Evolutionary conservation across 2,888 invertebrate genomes (phyloP).

Genomic region (Phymatocera aterrima): DNA sequence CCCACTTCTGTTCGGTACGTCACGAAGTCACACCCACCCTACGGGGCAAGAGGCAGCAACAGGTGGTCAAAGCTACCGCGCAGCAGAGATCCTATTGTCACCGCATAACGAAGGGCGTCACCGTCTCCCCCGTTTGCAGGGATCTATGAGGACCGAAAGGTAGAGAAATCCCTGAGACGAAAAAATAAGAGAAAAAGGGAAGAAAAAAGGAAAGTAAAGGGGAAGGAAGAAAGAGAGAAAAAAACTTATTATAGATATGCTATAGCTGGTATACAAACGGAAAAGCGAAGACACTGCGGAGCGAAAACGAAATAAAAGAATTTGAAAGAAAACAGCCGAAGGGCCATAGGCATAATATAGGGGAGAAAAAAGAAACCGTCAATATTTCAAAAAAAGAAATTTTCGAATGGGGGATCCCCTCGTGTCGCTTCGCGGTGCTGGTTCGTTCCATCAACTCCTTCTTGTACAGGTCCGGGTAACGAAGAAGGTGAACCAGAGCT

Average conservation of each 20-base stretch:
- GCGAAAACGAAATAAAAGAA: slow-evolving; percentile 48
- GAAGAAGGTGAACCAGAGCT: not conserved
- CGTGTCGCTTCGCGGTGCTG: slow-evolving; percentile 32
- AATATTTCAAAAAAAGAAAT: slow-evolving; percentile 26
- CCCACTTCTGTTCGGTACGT: slow-evolving; percentile 56
- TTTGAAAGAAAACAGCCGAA: slow-evolving; percentile 36
- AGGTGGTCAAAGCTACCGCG: slow-evolving; percentile 62
- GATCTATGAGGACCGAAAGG: not conserved
- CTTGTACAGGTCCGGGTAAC: not conserved
- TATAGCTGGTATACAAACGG: no score
- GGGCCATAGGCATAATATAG: not conserved
- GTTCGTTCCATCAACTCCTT: slow-evolving; percentile 24
- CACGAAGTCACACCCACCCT: slow-evolving; percentile 56
- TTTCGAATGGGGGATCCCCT: slow-evolving; percentile 24
- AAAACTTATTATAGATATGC: not conserved
- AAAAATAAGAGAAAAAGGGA: no score
- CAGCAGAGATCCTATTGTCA: slow-evolving; percentile 59
- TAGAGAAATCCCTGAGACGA: no score
- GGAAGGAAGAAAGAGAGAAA: not conserved
- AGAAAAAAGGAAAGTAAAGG: slow-evolving; percentile 40
- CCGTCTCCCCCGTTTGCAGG: not conserved
- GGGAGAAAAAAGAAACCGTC: slow-evolving; percentile 9
- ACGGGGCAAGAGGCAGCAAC: slow-evolving; percentile 54
- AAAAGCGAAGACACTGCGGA: slow-evolving; percentile 13
- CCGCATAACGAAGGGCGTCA: slow-evolving; percentile 61